phyloP scores from a whole-genome alignment of 2,888 invertebrate species.

The Clistopyga incitator region DNA sequence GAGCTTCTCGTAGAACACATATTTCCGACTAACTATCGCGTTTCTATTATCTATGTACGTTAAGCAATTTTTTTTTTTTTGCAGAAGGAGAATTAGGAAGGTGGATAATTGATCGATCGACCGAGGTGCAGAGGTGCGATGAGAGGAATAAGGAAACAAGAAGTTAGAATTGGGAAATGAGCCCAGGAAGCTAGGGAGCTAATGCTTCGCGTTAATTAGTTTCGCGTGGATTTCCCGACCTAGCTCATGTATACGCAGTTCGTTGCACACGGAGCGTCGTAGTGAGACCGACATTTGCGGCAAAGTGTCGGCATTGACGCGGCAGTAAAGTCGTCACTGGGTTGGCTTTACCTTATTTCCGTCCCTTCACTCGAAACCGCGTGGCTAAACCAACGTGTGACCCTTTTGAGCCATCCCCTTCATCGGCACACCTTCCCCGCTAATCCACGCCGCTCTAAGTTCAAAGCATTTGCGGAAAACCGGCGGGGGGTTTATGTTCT shows the following conservation, averaged over 20 bases:
- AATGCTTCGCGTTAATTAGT: slow-evolving; percentile 48
- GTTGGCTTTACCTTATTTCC: slow-evolving; percentile 23
- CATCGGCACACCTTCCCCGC: not conserved
- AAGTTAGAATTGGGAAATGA: slow-evolving; percentile 1
- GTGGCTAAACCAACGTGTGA: slow-evolving; percentile 30
- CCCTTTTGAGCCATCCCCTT: slow-evolving; percentile 1
- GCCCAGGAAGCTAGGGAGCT: slow-evolving; percentile 8
- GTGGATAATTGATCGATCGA: slow-evolving; percentile 36
- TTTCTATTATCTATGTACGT: no score
- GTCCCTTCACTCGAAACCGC: slow-evolving; percentile 27
- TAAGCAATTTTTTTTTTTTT: no score
- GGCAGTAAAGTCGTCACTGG: not conserved
- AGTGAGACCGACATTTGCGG: not conserved
- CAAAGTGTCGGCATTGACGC: slow-evolving; percentile 21
- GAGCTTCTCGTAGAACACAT: no score
- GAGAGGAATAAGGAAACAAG: not conserved
- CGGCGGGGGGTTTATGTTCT: not conserved
- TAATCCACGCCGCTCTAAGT: not conserved
- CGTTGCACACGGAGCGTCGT: not conserved
- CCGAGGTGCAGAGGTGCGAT: not conserved
- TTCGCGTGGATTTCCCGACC: slow-evolving; percentile 38
- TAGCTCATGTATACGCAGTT: slow-evolving; percentile 2
- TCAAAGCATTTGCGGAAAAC: not conserved
- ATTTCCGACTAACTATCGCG: no score
- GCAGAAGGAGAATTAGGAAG: not conserved